Base-by-base conservation (phyloP, 1,140 invertebrate genomes). In the Ceratina japonica region DNA sequence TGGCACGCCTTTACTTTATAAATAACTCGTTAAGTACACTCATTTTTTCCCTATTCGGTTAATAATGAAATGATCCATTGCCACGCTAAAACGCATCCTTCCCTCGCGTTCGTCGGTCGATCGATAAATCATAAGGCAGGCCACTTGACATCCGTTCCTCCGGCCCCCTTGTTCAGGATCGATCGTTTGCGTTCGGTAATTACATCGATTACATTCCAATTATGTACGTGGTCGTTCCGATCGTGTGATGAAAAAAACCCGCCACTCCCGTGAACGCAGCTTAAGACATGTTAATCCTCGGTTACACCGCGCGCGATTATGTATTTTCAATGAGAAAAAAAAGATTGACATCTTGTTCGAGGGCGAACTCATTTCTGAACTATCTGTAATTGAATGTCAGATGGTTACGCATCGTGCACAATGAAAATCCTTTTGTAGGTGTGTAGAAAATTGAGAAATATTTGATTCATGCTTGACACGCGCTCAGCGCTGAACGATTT, bases 181-280 rank as follows among this genome's bases (percentile, higher is more conserved):
- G 63, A 64, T 83, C 65, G 58, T 22, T 51, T 10, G 68, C 54
- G 75, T 72, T 83, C 75, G 85, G 65, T 83, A 86, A 85, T 85
- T 83, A 85, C 70, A 69, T 20, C 80, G 71, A 86, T 86, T 86
- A 86, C 75, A 74, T 78, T 77, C 68, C 81, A 85, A 83, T 86
- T 83, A 86, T 66, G 56, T 20, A 56, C 56, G 3, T 64, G 72
- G 54, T 22, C 79, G 49, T 62, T 70, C 66, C 52, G 61, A 82
- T 66, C 54, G 80, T 15, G 51, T 49, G 15, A 20, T 56, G 27
- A 61, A 78, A 75, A 70, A 31, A 52, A 44, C 1, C 24, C 15
- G 58, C 16, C 75, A 51, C 62, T 52, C 62, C 62, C 20, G 56
- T 16, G 68, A 79, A 56, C n/a, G 59, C 10, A 24, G 16, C 73